phyloP scores from a whole-genome alignment of 2,797 vertebrate species.

The Diplodus puntazzo region DNA sequence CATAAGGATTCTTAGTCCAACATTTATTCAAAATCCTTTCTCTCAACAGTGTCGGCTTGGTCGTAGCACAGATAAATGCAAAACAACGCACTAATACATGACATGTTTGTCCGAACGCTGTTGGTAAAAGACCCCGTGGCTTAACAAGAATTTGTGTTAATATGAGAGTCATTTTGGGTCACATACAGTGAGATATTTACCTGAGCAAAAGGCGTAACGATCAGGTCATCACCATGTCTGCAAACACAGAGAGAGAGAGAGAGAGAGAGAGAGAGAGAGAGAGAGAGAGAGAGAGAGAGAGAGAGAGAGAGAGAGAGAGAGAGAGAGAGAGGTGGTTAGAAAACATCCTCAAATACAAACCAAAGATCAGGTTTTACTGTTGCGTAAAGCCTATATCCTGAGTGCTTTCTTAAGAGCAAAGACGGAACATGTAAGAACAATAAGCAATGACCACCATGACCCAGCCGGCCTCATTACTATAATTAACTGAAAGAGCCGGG shows the following conservation, averaged over 20 bases:
- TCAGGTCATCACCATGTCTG: constrained; percentile 99
- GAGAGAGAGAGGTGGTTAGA: not conserved
- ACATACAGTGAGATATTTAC: constrained; percentile 78
- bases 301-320: constrained; percentile 11
- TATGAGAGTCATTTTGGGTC: not conserved
- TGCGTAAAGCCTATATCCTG: not conserved
- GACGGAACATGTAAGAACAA: constrained; percentile 1
- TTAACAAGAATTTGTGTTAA: not conserved
- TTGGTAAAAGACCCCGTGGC: not conserved
- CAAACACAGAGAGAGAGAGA: constrained; percentile 29
- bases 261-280: not conserved
- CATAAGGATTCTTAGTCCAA: not conserved
- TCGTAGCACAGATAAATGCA: not conserved
- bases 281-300: constrained; percentile 8
- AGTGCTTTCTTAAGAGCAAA: not conserved
- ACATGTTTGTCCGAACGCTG: not conserved
- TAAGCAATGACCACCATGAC: constrained; percentile 16
- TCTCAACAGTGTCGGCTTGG: not conserved
- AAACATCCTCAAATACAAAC: not conserved
- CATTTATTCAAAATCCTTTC: not conserved
- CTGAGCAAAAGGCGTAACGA: constrained; percentile 99
- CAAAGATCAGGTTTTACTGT: constrained; percentile 2
- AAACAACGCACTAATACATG: no score
- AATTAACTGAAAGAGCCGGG: constrained; percentile 33
- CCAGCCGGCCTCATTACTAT: constrained; percentile 15